Evolutionary conservation across 2,797 vertebrate genomes (phyloP).

Genomic region (Ambastaia sidthimunki): DNA sequence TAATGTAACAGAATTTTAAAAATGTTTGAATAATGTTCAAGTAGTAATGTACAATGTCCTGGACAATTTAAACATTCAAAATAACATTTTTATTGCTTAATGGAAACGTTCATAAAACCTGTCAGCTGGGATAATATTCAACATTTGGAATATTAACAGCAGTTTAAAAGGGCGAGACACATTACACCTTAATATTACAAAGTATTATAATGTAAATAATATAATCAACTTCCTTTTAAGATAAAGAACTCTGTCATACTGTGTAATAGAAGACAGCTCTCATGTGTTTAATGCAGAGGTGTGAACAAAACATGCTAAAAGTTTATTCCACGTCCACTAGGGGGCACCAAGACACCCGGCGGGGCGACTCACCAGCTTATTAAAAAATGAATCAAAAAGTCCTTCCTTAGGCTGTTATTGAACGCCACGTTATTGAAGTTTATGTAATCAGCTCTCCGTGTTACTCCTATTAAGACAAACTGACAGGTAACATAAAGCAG

Average conservation of each 20-base stretch:
- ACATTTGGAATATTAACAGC: neutral
- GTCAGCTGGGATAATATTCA: neutral
- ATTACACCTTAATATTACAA: neutral
- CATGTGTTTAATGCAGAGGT: neutral
- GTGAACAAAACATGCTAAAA: conserved; percentile 12
- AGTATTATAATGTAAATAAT: no score
- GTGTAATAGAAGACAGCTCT: neutral
- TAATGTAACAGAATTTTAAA: no score
- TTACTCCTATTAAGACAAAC: conserved; percentile 39
- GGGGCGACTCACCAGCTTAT: conserved; percentile 36
- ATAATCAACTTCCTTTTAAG: no score
- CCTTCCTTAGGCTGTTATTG: conserved; percentile 54
- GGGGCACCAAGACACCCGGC: conserved; percentile 48
- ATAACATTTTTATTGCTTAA: no score
- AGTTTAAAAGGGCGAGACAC: neutral
- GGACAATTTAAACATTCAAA: no score
- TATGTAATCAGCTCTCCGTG: conserved; percentile 46
- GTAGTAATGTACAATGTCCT: no score
- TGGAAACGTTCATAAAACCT: no score
- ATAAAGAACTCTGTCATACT: no score
- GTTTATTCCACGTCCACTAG: conserved; percentile 53
- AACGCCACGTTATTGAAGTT: conserved; percentile 54
- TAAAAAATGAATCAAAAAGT: conserved; percentile 51
- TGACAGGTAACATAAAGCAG: conserved; percentile 34
- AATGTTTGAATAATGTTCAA: no score